Conservation (phyloP, 2,113 vertebrate species). For the Scytalopus superciliaris region DNA sequence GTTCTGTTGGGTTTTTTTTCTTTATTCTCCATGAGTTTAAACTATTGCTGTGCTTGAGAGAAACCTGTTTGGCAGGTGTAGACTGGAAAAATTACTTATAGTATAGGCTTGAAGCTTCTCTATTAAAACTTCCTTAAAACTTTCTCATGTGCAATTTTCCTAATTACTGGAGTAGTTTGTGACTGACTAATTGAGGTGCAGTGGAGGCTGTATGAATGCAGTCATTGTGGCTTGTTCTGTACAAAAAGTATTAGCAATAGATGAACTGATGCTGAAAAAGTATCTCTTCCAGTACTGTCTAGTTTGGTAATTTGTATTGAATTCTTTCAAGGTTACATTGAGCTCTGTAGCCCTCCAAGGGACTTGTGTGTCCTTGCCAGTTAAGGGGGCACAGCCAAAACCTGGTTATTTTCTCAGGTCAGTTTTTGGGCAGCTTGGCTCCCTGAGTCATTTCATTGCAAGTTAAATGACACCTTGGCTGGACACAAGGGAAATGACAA, state of each 20-base stretch:
- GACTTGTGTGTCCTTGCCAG: neutral
- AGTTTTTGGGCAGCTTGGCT: neutral
- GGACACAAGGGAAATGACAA: neutral
- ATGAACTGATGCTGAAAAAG: neutral
- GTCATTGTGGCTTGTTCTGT: neutral
- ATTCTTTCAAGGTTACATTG: neutral
- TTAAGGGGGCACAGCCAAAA: neutral
- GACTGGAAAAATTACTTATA: neutral
- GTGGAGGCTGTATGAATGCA: neutral
- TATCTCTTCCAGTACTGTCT: neutral
- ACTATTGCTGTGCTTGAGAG: neutral
- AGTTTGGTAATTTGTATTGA: neutral
- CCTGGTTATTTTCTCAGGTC: neutral
- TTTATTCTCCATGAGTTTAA: neutral
- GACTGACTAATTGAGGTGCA: neutral
- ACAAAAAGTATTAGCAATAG: neutral
- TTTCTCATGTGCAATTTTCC: neutral
- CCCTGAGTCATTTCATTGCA: neutral
- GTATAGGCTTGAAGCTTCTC: neutral
- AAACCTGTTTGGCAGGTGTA: neutral
- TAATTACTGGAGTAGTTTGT: neutral
- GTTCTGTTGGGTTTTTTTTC: neutral
- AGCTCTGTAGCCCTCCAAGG: neutral
- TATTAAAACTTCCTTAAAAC: neutral
- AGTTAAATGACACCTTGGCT: neutral